phyloP scores from a whole-genome alignment of 23 tunicate genomes.

The Styela clava region DNA sequence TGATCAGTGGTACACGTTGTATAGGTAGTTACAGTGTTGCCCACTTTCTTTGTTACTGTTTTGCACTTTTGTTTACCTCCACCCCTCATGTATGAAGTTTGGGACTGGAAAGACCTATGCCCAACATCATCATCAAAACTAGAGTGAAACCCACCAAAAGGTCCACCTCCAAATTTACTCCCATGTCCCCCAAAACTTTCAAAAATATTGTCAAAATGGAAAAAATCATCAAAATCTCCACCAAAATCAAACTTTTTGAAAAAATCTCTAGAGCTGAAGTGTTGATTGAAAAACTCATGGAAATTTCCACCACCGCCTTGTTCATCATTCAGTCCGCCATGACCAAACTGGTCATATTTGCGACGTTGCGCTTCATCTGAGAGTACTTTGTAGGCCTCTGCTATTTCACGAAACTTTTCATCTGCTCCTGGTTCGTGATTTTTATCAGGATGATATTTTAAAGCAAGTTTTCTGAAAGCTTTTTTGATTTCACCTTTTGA shows the following conservation, averaged over 20 bases:
- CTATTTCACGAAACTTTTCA: slow-evolving; percentile 92
- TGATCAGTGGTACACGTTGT: slow-evolving; percentile 50
- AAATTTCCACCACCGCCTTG: slow-evolving; percentile 32
- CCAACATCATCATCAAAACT: slow-evolving; percentile 28
- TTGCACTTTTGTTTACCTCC: slow-evolving; percentile 53
- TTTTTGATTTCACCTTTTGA: slow-evolving; percentile 81
- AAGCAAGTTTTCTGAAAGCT: slow-evolving; percentile 84
- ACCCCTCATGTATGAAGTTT: not conserved
- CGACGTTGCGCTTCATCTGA: slow-evolving; percentile 61
- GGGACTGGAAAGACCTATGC: slow-evolving; percentile 17
- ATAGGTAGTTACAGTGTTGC: slow-evolving; percentile 53
- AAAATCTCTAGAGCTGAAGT: slow-evolving; percentile 54
- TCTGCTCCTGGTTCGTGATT: slow-evolving; percentile 74
- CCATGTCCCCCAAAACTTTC: not conserved
- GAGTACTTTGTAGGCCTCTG: slow-evolving; percentile 84
- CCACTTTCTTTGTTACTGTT: slow-evolving; percentile 58
- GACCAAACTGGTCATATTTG: slow-evolving; percentile 74
- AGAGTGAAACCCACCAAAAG: slow-evolving; percentile 37
- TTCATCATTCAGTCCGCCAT: slow-evolving; percentile 60
- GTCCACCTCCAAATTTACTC: slow-evolving; percentile 21
- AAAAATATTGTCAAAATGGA: slow-evolving; percentile 12
- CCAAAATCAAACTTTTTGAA: slow-evolving; percentile 64
- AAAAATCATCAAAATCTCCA: slow-evolving; percentile 18
- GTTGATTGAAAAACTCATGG: slow-evolving; percentile 49
- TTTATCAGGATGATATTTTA: slow-evolving; percentile 97